Evolutionary conservation across 1,140 invertebrate species (phyloP).

Genomic region (Nebria ingens): DNA sequence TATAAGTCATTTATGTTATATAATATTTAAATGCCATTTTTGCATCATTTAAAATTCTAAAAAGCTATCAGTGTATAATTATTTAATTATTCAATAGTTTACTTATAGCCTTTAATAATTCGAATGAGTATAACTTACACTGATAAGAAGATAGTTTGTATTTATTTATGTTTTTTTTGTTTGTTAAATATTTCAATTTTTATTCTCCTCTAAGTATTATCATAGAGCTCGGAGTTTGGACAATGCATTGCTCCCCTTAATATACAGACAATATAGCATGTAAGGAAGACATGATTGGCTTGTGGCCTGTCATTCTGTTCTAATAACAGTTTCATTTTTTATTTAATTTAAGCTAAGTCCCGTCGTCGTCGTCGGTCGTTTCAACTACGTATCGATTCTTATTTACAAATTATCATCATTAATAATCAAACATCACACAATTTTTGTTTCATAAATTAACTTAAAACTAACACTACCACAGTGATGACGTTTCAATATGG

Average conservation of each 20-base stretch:
- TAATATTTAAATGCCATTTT: neutral
- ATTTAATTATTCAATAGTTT: neutral
- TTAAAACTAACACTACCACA: too few species aligned
- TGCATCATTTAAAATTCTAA: neutral
- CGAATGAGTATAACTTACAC: slow-evolving; percentile 8
- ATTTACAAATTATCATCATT: neutral
- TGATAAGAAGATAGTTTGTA: slow-evolving; percentile 5
- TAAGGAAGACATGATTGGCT: slow-evolving; percentile 9
- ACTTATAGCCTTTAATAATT: slow-evolving; percentile 8
- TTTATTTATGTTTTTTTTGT: too few species aligned
- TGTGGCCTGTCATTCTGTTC: slow-evolving; percentile 4
- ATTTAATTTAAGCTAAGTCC: neutral
- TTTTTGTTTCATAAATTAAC: too few species aligned
- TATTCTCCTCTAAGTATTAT: neutral
- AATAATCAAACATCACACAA: neutral
- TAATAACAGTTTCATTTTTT: slow-evolving; percentile 4
- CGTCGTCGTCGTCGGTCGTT: neutral
- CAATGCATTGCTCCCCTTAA: slow-evolving; percentile 9
- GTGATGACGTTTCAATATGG: too few species aligned
- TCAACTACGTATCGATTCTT: neutral
- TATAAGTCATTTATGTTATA: too few species aligned
- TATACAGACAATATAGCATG: slow-evolving; percentile 8
- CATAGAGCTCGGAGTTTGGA: slow-evolving; percentile 5
- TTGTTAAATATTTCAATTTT: too few species aligned
- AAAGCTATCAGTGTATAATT: slow-evolving; percentile 8